Evolutionary conservation across 2,888 invertebrate genomes (phyloP).

Genomic region (Rhyacophila evoluta): DNA sequence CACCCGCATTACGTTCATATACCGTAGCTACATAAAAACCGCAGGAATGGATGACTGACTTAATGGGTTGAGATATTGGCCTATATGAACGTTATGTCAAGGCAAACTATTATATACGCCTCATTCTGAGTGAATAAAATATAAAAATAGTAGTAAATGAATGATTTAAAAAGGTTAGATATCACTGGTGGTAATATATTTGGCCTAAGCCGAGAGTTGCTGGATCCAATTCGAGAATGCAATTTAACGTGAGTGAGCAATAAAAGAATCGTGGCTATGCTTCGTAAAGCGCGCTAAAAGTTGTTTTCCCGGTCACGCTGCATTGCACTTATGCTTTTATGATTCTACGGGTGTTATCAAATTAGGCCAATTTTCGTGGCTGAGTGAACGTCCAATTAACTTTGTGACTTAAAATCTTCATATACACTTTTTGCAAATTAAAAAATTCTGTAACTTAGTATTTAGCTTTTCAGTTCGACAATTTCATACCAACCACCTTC

Average conservation of each 20-base stretch:
- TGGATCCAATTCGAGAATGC: neutral
- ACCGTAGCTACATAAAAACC: too few relatives aligned
- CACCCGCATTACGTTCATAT: too few relatives aligned
- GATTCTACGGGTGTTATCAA: conserved; percentile 7
- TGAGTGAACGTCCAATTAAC: conserved; percentile 6
- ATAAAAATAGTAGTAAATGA: too few relatives aligned
- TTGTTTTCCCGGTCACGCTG: conserved; percentile 18
- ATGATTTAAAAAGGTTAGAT: neutral
- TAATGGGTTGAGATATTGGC: too few relatives aligned
- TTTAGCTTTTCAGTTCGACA: too few relatives aligned
- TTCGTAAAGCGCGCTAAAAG: neutral
- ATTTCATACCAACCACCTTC: too few relatives aligned
- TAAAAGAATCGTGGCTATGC: neutral
- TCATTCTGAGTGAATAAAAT: too few relatives aligned
- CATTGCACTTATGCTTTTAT: neutral
- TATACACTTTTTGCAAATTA: too few relatives aligned
- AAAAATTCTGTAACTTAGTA: too few relatives aligned
- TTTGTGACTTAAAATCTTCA: conserved; percentile 2
- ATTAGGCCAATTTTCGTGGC: conserved; percentile 20
- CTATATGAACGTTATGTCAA: too few relatives aligned
- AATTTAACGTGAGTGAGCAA: conserved; percentile 19
- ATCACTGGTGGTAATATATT: neutral
- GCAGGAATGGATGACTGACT: too few relatives aligned
- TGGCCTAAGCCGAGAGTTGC: neutral
- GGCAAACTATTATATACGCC: too few relatives aligned